A percentile compares a stretch with the other conserved stretches of the same genome.
Evolutionary conservation across 2,797 vertebrate genomes (phyloP).

Genomic region (Gallirallus australis): DNA sequence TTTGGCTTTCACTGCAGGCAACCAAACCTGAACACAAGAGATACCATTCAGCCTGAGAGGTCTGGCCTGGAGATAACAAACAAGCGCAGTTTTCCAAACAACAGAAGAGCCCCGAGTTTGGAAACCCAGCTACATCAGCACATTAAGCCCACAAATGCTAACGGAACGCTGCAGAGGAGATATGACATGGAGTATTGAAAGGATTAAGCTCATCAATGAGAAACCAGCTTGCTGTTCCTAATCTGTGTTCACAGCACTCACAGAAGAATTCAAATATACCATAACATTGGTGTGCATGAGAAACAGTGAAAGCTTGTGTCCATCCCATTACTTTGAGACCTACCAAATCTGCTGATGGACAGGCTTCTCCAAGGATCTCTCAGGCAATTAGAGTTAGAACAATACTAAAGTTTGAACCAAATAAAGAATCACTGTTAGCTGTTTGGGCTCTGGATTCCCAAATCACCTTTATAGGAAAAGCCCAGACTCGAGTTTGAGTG

Average conservation of each 20-base stretch:
- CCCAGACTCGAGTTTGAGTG: not conserved
- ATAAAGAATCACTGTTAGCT: not conserved
- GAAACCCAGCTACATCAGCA: not conserved
- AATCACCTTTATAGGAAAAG: not conserved
- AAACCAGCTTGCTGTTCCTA: constrained; percentile 21
- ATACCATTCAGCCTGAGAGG: not conserved
- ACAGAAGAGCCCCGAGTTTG: not conserved
- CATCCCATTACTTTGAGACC: not conserved
- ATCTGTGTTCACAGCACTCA: not conserved
- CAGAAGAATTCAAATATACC: not conserved
- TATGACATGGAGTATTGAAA: not conserved
- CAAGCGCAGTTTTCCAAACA: not conserved
- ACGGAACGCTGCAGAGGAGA: not conserved
- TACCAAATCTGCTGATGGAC: not conserved
- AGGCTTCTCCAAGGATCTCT: not conserved
- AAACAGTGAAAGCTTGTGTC: not conserved
- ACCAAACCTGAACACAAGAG: constrained; percentile 89
- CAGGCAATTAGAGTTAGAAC: constrained; percentile 25
- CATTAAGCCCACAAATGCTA: not conserved
- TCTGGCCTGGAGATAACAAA: not conserved
- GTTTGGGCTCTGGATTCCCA: not conserved
- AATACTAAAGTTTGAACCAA: constrained; percentile 11
- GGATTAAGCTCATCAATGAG: not conserved
- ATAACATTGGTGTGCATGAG: not conserved
- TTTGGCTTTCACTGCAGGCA: constrained; percentile 97